Percentiles rank a stretch among this genome's conserved stretches.
phyloP scores from a whole-genome alignment of 2,797 vertebrate species.

The Amazona finschi region DNA sequence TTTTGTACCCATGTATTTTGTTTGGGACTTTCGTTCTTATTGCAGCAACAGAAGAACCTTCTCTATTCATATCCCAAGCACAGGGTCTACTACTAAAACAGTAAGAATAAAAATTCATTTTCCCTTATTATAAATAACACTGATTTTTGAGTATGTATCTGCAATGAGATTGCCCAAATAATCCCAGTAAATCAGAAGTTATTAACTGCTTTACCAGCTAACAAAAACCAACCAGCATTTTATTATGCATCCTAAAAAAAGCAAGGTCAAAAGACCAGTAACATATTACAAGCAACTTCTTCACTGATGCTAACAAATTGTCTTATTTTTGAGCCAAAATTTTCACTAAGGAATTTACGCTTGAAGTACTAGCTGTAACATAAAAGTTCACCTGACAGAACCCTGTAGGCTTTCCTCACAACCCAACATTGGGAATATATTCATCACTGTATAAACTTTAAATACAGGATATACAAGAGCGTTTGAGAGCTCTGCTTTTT shows the following conservation, averaged over 20 bases:
- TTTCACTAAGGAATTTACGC: background rate
- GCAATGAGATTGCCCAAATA: background rate
- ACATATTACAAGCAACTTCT: background rate
- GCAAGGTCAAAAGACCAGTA: background rate
- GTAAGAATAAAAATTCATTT: background rate
- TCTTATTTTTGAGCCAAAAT: background rate
- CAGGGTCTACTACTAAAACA: background rate
- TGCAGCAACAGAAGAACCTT: background rate
- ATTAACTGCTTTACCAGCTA: background rate
- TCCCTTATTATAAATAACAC: background rate
- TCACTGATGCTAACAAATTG: background rate
- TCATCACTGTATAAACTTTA: rapidly evolving
- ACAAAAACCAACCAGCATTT: background rate
- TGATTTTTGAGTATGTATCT: background rate
- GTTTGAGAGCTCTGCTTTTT: background rate
- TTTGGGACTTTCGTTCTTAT: background rate
- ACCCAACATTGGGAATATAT: background rate
- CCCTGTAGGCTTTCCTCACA: background rate
- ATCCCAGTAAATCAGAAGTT: background rate
- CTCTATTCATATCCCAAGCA: background rate
- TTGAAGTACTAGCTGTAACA: background rate
- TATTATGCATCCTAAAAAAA: background rate
- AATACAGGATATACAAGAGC: background rate
- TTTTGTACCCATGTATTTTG: background rate
- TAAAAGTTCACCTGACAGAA: background rate